These are phyloP conservation scores for Agrochola macilenta DNA, from an alignment of 2,888 invertebrate species.

Conservation along the genomic window DNA sequence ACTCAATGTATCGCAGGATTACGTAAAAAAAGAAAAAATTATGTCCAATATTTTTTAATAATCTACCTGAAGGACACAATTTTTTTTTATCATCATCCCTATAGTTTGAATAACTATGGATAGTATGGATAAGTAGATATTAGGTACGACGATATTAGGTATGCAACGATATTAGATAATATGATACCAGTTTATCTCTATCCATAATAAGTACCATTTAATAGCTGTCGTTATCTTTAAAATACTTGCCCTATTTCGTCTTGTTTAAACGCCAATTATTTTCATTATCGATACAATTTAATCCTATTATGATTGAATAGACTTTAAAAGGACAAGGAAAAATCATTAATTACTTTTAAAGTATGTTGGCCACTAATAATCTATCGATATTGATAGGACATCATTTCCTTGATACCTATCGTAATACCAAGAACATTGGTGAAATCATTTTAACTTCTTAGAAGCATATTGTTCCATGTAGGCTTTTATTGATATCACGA, in stretches of 20 bases:
- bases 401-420: slow-evolving; percentile 24
- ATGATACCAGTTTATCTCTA: slow-evolving; percentile 36
- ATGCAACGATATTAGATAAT: slow-evolving; percentile 35
- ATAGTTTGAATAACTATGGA: too few species aligned
- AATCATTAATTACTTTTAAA: slow-evolving; percentile 15
- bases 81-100: too few species aligned
- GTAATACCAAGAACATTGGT: slow-evolving; percentile 25
- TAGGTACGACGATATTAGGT: background rate
- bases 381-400: background rate
- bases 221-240: slow-evolving; percentile 30
- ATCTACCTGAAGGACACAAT: too few species aligned
- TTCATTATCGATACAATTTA: slow-evolving; percentile 12
- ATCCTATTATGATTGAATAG: slow-evolving; percentile 13
- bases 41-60: too few species aligned
- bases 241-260: slow-evolving; percentile 28
- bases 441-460: slow-evolving; percentile 19
- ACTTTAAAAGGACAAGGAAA: slow-evolving; percentile 12
- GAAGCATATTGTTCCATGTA: slow-evolving; percentile 8
- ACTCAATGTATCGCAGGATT: too few species aligned
- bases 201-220: slow-evolving; percentile 30
- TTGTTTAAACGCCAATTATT: slow-evolving; percentile 18
- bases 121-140: background rate
- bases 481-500: slow-evolving; percentile 8
- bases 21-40: too few species aligned
- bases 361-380: background rate